phyloP scores from a whole-genome alignment of 37 sponge, comb jelly and placozoan genomes.

The Haliclona indistincta region DNA sequence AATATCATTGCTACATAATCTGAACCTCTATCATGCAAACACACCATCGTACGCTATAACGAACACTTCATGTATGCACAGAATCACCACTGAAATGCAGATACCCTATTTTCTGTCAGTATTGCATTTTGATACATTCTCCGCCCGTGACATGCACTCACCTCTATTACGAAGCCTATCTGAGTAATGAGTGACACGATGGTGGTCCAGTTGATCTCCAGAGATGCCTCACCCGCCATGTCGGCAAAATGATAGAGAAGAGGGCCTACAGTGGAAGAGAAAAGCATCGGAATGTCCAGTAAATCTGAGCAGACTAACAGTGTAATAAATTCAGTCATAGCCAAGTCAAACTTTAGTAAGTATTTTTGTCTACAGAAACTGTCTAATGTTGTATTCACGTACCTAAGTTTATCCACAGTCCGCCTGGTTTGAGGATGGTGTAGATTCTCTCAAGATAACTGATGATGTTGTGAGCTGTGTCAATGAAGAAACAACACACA shows the following conservation, averaged over 20 bases:
- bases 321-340: neutral
- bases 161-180: constrained; percentile 86
- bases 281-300: no score
- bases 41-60: no score
- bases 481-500: constrained; percentile 83
- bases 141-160: constrained; percentile 1
- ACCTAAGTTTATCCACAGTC: constrained; percentile 95
- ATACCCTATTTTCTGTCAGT: neutral
- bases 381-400: neutral
- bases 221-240: constrained; percentile 75
- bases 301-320: neutral
- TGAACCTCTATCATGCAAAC: no score
- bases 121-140: neutral
- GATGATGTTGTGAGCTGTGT: constrained; percentile 96
- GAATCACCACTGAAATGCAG: no score
- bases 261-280: no score
- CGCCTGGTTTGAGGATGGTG: constrained; percentile 93
- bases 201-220: constrained; percentile 90
- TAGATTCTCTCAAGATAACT: constrained; percentile 87
- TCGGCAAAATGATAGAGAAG: constrained; percentile 92
- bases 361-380: constrained; percentile 1
- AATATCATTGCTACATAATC: no score
- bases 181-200: constrained; percentile 62
- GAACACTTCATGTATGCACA: neutral
- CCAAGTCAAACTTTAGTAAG: neutral